Evolutionary conservation across 1,140 invertebrate genomes (phyloP), one percentile per base, ranked within the genome.

Genomic region (Dreissena polymorpha): DNA sequence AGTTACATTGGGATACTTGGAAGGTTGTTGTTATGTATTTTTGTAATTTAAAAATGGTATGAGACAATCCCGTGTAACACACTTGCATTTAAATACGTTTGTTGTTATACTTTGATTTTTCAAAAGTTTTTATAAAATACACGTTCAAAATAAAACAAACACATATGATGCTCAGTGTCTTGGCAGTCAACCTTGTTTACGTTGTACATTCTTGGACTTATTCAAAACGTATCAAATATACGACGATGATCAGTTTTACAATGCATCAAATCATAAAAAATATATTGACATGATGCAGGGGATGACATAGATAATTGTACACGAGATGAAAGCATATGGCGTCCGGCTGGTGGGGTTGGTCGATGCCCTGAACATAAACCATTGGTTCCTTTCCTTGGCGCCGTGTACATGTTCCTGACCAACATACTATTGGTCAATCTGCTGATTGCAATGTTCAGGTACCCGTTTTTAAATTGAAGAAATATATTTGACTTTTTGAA

Each of bases 391-490:
- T 60, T 90, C 16, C 72, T 90, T 27, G 57, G 88, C 23, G 89
- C 88, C 29, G 63, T 90, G 0, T 92, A 91, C 86, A 86, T 91
- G 89, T 55, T 91, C 7, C 85, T 91, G 16, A 91, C 90, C n/a
- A 91, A 90, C 68, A 88, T 92, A 50, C 85, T 92, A 25, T 84
- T 92, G 65, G 85, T 92, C 63, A 92, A 92, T 73, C 86, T 92
- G 3, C 86, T 92, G 14, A 91, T 92, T 88, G 91, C 91, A 65
- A 92, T 92, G 91, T 92, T 92, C 83, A 91, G 90, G 91, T 92
- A 86, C 39, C 39, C 39, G 39, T 39, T 39, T 2, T 2, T 8
- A 39, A 39, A 39, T 39, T 5, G 39, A 5, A 39, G n/a, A n/a
- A n/a, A n/a, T n/a, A n/a, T n/a, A n/a, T n/a, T n/a, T n/a, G n/a